A percentile compares a stretch with the other conserved stretches of the same genome.
Conservation (phyloP, 2,797 vertebrate species). For the Semaprochilodus insignis region DNA sequence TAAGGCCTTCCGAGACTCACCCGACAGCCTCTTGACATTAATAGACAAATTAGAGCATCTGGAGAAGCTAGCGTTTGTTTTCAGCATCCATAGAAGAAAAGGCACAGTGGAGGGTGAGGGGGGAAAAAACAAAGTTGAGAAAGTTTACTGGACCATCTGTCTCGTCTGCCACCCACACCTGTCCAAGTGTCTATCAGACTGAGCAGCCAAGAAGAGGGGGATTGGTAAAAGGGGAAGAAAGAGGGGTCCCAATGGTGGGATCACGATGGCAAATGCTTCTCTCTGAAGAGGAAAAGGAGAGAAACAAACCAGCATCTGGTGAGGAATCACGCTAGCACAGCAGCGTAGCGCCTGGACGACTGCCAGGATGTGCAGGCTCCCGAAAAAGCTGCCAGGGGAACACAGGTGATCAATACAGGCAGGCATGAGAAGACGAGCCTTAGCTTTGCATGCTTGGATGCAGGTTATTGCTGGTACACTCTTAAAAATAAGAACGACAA, state of each 20-base stretch:
- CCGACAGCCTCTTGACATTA: slow-evolving; percentile 46
- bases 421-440: slow-evolving; percentile 22
- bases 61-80: slow-evolving; percentile 43
- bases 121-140: slow-evolving; percentile 57
- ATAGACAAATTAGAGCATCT: slow-evolving; percentile 55
- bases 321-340: slow-evolving; percentile 20
- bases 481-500: background rate
- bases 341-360: slow-evolving; percentile 51
- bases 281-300: slow-evolving; percentile 14
- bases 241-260: slow-evolving; percentile 14
- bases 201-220: slow-evolving; percentile 33
- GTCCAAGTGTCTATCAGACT: slow-evolving; percentile 56
- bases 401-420: slow-evolving; percentile 48
- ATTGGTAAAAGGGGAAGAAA: background rate
- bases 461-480: background rate
- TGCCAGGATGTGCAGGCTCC: slow-evolving; percentile 67
- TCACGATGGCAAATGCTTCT: slow-evolving; percentile 32
- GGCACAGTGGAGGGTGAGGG: background rate
- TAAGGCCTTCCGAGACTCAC: slow-evolving; percentile 35
- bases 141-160: slow-evolving; percentile 76
- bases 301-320: slow-evolving; percentile 53
- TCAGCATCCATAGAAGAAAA: background rate
- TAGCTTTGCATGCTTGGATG: slow-evolving; percentile 21
- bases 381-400: slow-evolving; percentile 32
- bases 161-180: slow-evolving; percentile 71